Percentiles rank a stretch among this genome's conserved stretches.
phyloP scores from a whole-genome alignment of 2,113 vertebrate genomes.

The Catagonus wagneri region DNA sequence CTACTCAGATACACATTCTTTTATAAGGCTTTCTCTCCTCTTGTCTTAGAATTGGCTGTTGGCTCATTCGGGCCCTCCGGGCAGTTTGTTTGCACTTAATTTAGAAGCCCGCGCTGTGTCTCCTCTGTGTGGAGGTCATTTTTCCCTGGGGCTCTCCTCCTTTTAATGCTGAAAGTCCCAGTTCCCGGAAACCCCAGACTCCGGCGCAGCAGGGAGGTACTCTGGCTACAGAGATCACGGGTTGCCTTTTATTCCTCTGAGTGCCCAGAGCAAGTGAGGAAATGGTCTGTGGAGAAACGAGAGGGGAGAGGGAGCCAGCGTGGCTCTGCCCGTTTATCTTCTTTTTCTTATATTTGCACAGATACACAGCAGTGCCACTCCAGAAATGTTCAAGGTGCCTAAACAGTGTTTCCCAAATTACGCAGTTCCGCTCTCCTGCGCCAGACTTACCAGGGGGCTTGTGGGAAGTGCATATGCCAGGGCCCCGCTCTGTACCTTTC shows the following conservation, averaged over 20 bases:
- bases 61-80: neutral
- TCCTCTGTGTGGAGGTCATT: neutral
- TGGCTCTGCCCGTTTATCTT: neutral
- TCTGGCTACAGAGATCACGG: neutral
- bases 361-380: neutral
- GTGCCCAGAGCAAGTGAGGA: too few species aligned
- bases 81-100: neutral
- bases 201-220: fast-evolving
- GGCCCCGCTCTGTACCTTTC: neutral
- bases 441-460: neutral
- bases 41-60: neutral
- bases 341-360: neutral
- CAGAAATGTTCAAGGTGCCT: neutral
- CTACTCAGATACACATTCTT: neutral
- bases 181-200: neutral
- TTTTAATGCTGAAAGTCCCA: too few species aligned
- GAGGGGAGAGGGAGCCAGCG: neutral
- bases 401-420: neutral
- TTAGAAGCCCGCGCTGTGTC: neutral
- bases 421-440: fast-evolving
- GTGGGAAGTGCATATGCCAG: neutral
- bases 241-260: too few species aligned
- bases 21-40: neutral
- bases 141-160: neutral
- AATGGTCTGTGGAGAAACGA: neutral